Evolutionary conservation across 2,797 vertebrate genomes (phyloP).

Genomic region (Paratrypauchen microcephalus): DNA sequence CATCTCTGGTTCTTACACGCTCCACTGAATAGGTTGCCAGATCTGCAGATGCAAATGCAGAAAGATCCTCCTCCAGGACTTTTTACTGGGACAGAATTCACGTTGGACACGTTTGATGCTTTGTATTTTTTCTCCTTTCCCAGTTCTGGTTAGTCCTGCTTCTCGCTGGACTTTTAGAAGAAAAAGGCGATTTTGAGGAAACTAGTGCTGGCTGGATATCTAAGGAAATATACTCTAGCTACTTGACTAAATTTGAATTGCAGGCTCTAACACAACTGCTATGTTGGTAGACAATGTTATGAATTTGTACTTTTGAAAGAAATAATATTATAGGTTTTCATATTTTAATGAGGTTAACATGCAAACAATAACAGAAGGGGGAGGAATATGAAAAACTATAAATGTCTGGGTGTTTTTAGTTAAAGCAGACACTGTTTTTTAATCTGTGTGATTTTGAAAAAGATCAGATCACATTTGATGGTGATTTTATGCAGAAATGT

Average conservation of each 20-base stretch:
- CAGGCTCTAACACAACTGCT: background rate
- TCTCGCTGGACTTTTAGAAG: background rate
- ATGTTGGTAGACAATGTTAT: background rate
- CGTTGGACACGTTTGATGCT: constrained; percentile 6
- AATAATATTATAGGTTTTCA: too few relatives aligned
- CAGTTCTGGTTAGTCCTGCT: background rate
- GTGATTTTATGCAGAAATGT: too few relatives aligned
- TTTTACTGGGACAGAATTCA: constrained; percentile 11
- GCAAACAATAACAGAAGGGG: too few relatives aligned
- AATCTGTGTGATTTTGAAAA: too few relatives aligned
- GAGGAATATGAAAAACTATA: too few relatives aligned
- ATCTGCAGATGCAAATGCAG: constrained; percentile 8
- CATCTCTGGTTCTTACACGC: constrained; percentile 18
- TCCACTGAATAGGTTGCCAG: constrained; percentile 17
- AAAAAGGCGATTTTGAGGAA: background rate
- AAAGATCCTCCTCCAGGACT: constrained; percentile 8
- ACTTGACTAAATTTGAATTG: background rate
- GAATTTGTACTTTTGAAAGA: too few relatives aligned
- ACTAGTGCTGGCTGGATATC: background rate
- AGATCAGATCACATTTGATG: too few relatives aligned
- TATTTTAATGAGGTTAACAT: too few relatives aligned
- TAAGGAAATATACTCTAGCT: background rate
- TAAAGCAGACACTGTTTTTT: too few relatives aligned
- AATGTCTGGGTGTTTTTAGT: too few relatives aligned
- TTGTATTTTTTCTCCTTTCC: background rate